phyloP scores from a whole-genome alignment of 1,140 invertebrate genomes.

The Leptestheria dahalacensis region DNA sequence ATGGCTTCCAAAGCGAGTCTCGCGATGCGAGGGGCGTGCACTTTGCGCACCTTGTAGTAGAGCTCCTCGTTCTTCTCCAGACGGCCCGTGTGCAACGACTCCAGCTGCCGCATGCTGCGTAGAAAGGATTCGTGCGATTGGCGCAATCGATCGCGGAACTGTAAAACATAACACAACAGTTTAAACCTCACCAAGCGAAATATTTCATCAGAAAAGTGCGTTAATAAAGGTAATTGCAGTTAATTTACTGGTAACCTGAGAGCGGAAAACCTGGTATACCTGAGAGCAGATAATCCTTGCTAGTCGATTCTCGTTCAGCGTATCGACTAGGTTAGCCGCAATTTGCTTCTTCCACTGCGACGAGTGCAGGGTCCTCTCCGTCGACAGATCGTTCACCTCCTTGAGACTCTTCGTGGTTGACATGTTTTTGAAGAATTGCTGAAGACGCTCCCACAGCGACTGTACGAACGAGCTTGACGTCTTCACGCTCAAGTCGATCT shows the following conservation, averaged over 20 bases:
- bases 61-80: slow-evolving; percentile 69
- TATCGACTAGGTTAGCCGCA: slow-evolving; percentile 53
- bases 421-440: slow-evolving; percentile 41
- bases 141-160: slow-evolving; percentile 46
- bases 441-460: slow-evolving; percentile 57
- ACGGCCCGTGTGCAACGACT: slow-evolving; percentile 49
- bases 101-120: slow-evolving; percentile 46
- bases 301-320: slow-evolving; percentile 50
- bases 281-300: slow-evolving; percentile 62
- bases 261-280: no score
- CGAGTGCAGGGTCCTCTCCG: neutral
- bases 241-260: neutral
- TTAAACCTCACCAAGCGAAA: neutral
- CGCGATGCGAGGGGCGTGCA: slow-evolving; percentile 62
- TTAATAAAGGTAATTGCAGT: neutral
- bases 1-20: slow-evolving; percentile 70
- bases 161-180: slow-evolving; percentile 7
- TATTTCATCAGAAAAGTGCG: neutral
- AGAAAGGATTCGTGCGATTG: slow-evolving; percentile 53
- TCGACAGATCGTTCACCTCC: neutral
- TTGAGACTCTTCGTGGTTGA: slow-evolving; percentile 17
- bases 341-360: slow-evolving; percentile 52
- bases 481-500: slow-evolving; percentile 64
- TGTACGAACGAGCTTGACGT: slow-evolving; percentile 57
- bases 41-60: slow-evolving; percentile 56